These are phyloP conservation scores for Pungitius pungitius DNA, from an alignment of 2,113 vertebrate genomes.

Conservation along the genomic window DNA sequence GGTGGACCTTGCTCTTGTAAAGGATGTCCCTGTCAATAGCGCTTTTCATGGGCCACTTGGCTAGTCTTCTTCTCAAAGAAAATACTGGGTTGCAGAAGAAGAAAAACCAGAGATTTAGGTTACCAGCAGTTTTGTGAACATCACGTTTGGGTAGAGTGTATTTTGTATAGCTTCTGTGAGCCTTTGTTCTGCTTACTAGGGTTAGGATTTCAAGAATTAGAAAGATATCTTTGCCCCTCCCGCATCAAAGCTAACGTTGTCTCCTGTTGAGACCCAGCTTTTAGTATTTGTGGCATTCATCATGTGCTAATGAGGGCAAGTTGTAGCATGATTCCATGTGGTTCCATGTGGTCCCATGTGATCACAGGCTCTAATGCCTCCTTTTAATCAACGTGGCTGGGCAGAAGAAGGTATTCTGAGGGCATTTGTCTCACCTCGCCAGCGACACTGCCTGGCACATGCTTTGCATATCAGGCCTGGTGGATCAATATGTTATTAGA, in stretches of 20 bases:
- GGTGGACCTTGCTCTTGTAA: conserved; percentile 54
- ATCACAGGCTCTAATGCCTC: conserved; percentile 67
- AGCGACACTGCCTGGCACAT: conserved; percentile 81
- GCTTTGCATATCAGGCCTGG: conserved; percentile 88
- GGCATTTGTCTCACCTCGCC: conserved; percentile 82
- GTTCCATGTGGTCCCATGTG: conserved; percentile 57
- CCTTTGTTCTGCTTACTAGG: too few relatives aligned
- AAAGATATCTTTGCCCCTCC: background rate
- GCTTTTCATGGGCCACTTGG: conserved; percentile 71
- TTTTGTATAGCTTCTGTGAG: too few relatives aligned
- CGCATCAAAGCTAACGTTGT: background rate
- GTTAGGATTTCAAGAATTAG: background rate
- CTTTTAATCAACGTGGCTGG: conserved; percentile 76
- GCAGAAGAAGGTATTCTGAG: conserved; percentile 79
- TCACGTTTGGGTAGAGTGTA: too few relatives aligned
- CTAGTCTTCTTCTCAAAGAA: background rate
- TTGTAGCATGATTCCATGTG: conserved; percentile 43
- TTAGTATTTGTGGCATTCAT: conserved; percentile 40
- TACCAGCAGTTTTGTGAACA: too few relatives aligned
- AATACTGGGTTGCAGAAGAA: background rate
- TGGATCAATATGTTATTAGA: conserved; percentile 95
- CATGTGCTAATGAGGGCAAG: conserved; percentile 59
- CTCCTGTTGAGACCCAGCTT: background rate
- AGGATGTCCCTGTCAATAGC: conserved; percentile 71
- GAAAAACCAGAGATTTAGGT: background rate